Conservation (phyloP, 2,888 invertebrate genomes). For the Orchesella flavescens region DNA sequence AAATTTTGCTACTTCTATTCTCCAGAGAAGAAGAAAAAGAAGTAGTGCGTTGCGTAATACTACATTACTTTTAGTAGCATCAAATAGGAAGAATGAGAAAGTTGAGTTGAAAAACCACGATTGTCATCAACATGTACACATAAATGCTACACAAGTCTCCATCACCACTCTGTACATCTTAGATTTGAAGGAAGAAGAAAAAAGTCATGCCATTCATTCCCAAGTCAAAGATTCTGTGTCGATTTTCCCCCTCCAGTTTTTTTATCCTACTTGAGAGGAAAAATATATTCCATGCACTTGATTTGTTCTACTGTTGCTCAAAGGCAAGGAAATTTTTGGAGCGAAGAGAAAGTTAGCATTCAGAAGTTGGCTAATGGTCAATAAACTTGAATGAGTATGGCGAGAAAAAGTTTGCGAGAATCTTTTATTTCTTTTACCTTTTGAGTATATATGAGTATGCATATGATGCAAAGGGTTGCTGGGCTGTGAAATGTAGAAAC, state of each 20-base stretch:
- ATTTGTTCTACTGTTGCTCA: conserved; percentile 22
- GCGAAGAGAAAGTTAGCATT: conserved; percentile 48
- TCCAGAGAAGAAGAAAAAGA: no score
- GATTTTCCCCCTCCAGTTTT: no score
- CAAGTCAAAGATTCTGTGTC: no score
- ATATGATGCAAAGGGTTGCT: neutral
- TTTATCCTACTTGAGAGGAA: no score
- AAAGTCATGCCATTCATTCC: no score
- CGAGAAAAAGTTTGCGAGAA: conserved; percentile 46
- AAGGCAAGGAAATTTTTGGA: conserved; percentile 30
- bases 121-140: conserved; percentile 6
- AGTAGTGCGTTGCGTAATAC: conserved; percentile 18
- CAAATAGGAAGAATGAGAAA: neutral
- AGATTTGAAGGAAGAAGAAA: no score
- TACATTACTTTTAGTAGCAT: no score
- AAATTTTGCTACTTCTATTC: conserved; percentile 25
- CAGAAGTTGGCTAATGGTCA: conserved; percentile 59
- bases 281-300: no score
- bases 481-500: no score
- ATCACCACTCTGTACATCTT: neutral
- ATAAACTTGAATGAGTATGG: conserved; percentile 60
- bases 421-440: conserved; percentile 11
- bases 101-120: no score
- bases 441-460: neutral
- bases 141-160: neutral